Evolutionary conservation across 2,113 vertebrate species (phyloP).

Genomic region (Istiophorus platypterus): DNA sequence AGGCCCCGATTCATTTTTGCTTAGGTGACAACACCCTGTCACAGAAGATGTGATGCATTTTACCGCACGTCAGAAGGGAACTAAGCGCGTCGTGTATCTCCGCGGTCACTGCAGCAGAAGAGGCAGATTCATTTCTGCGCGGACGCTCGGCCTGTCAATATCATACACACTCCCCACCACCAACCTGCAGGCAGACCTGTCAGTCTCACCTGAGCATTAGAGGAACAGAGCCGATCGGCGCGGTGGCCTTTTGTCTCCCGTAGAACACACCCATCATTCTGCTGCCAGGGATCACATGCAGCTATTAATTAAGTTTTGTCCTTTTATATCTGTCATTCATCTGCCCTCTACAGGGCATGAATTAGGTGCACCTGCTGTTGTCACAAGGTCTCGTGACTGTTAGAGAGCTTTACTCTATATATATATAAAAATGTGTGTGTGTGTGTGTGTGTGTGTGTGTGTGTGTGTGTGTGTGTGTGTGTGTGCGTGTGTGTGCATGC

Average conservation of each 20-base stretch:
- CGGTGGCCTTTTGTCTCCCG: conserved; percentile 23
- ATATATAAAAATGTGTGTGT: neutral
- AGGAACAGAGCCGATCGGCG: conserved; percentile 22
- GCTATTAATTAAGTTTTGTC: conserved; percentile 65
- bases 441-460: neutral
- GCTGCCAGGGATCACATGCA: conserved; percentile 45
- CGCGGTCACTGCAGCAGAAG: conserved; percentile 22
- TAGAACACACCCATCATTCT: conserved; percentile 47
- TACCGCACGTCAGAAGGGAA: conserved; percentile 43
- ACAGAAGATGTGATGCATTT: conserved; percentile 54
- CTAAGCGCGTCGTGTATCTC: conserved; percentile 33
- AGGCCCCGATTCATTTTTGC: conserved; percentile 10
- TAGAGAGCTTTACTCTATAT: conserved; percentile 28
- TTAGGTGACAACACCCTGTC: conserved; percentile 47
- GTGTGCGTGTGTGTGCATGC: neutral
- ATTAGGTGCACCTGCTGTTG: conserved; percentile 67
- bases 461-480: neutral
- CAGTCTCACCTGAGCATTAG: conserved; percentile 57
- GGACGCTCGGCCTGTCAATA: conserved; percentile 44
- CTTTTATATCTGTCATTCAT: conserved; percentile 64
- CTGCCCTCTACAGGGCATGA: conserved; percentile 63
- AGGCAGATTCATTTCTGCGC: conserved; percentile 46
- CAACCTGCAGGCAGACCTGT: conserved; percentile 46
- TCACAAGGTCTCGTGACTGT: conserved; percentile 32
- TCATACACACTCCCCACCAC: conserved; percentile 17